phyloP scores from a whole-genome alignment of 2,797 vertebrate genomes.

The Onychomys arenicola region DNA sequence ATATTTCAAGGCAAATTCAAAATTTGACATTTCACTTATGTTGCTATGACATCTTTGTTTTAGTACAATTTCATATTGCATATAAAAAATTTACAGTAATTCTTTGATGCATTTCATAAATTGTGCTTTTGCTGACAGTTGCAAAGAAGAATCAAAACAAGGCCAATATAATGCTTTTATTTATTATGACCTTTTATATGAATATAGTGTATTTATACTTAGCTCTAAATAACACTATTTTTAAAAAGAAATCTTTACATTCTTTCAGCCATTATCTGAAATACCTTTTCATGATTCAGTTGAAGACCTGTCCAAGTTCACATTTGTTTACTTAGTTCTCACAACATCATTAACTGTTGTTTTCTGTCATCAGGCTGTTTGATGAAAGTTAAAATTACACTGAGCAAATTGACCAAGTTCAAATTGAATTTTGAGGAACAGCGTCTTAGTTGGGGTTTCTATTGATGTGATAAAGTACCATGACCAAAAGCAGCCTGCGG shows the following conservation, averaged over 20 bases:
- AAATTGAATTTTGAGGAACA: background rate
- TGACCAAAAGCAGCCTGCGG: background rate
- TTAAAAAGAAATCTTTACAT: background rate
- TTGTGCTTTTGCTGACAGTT: background rate
- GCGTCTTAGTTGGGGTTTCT: background rate
- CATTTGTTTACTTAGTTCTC: background rate
- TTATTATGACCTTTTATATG: background rate
- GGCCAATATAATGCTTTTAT: background rate
- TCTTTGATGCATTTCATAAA: background rate
- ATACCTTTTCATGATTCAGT: background rate
- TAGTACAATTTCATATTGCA: background rate
- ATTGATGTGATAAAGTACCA: background rate
- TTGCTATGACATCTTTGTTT: background rate
- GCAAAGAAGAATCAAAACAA: constrained; percentile 8
- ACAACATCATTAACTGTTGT: background rate
- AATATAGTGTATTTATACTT: background rate
- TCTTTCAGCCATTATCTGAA: background rate
- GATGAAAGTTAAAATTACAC: background rate
- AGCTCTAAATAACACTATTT: background rate
- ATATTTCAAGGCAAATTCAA: background rate
- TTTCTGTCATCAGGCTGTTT: background rate
- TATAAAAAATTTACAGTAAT: too few species aligned
- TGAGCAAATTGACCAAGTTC: background rate
- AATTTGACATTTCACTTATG: background rate
- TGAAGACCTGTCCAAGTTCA: background rate